Evolutionary conservation across 2,113 vertebrate genomes (phyloP).

Genomic region (Oreochromis niloticus): DNA sequence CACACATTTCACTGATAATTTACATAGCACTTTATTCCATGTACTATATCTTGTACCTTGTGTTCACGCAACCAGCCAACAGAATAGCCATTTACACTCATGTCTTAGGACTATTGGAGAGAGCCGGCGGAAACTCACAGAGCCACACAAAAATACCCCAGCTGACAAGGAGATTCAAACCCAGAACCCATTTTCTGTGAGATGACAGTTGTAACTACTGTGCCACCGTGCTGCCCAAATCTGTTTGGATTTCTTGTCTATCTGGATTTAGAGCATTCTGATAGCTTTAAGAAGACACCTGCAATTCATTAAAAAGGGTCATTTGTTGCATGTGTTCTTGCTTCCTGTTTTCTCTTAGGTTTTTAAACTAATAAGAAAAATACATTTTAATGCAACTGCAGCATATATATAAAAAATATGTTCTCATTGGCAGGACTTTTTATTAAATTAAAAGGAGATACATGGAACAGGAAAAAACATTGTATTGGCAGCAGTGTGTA

Average conservation of each 20-base stretch:
- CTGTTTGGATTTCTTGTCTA: background rate
- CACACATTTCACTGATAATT: background rate
- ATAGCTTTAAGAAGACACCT: background rate
- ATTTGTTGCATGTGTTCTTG: background rate
- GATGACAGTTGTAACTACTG: background rate
- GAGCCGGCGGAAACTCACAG: background rate
- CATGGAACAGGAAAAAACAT: background rate
- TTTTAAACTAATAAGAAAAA: background rate
- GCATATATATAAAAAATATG: background rate
- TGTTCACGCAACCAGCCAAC: background rate
- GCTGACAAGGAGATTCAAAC: background rate
- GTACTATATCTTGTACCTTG: background rate
- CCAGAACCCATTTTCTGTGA: background rate
- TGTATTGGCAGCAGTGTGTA: background rate
- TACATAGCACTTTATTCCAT: background rate
- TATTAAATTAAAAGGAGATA: background rate
- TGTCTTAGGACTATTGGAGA: background rate
- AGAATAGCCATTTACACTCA: background rate
- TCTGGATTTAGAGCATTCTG: background rate
- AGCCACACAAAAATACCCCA: background rate
- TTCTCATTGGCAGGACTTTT: background rate
- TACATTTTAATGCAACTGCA: background rate
- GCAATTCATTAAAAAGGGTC: background rate
- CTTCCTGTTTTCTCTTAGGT: background rate
- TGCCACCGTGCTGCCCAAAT: background rate